Percentiles rank a stretch among this genome's conserved stretches.
Conservation (phyloP, 2,113 vertebrate genomes). For the Psittacula cyanocephala region DNA sequence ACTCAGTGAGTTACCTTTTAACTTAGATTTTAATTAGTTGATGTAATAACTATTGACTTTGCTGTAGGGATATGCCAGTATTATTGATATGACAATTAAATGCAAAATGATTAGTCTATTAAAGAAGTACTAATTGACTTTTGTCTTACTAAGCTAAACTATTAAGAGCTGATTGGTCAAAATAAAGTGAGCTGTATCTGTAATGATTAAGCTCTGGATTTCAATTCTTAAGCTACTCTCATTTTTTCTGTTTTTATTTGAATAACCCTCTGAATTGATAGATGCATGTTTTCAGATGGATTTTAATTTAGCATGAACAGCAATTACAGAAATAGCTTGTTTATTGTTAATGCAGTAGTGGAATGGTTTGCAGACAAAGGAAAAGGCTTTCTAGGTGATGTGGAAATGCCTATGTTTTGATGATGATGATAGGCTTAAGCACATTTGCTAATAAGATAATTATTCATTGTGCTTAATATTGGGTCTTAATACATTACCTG, state of each 20-base stretch:
- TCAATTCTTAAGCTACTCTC: not conserved
- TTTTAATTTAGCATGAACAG: constrained; percentile 10
- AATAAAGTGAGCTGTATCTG: constrained; percentile 45
- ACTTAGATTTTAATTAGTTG: constrained; percentile 70
- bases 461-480: not conserved
- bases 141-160: constrained; percentile 38
- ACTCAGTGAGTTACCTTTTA: constrained; percentile 51
- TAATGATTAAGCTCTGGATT: constrained; percentile 45
- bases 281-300: not conserved
- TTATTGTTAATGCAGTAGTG: not conserved
- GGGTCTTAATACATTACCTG: not conserved
- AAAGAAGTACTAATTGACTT: constrained; percentile 69
- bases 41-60: constrained; percentile 69
- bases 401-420: not conserved
- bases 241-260: not conserved
- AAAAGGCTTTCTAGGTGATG: not conserved
- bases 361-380: not conserved
- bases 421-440: not conserved
- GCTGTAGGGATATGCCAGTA: constrained; percentile 39
- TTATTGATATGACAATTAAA: constrained; percentile 77
- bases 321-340: not conserved
- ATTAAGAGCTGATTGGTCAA: constrained; percentile 64
- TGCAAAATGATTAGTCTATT: constrained; percentile 66
- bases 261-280: not conserved
- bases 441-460: not conserved